Evolutionary conservation across 2,888 invertebrate species (phyloP).

Genomic region (Aelia acuminata): DNA sequence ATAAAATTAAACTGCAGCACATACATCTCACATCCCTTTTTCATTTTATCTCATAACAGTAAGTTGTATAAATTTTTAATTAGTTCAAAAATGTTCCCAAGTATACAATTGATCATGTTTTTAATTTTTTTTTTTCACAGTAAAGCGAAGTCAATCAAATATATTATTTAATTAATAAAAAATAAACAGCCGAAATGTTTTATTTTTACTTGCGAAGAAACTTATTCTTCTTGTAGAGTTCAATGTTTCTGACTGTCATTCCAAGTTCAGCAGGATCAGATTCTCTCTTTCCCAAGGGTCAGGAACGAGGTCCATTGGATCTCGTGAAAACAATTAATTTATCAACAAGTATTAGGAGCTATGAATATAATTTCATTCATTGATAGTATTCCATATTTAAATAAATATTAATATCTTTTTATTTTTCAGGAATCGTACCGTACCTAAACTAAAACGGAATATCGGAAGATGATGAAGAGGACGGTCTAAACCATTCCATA

Average conservation of each 20-base stretch:
- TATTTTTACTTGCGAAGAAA: not conserved
- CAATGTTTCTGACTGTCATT: not conserved
- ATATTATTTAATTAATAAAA: no score
- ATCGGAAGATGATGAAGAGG: not conserved
- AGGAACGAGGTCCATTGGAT: not conserved
- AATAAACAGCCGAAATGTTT: not conserved
- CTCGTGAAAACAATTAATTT: not conserved
- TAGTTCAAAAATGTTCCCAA: no score
- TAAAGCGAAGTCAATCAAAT: no score
- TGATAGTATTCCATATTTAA: no score
- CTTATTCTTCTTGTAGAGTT: not conserved
- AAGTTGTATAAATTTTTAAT: no score
- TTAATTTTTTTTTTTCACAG: no score
- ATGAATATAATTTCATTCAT: no score
- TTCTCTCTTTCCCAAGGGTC: slow-evolving; percentile 1
- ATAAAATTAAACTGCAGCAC: no score
- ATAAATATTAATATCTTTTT: not conserved
- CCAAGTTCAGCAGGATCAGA: slow-evolving; percentile 11
- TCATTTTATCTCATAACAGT: no score
- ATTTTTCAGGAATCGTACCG: not conserved
- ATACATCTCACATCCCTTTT: no score
- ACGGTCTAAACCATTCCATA: not conserved
- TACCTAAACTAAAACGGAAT: not conserved
- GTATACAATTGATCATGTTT: no score
- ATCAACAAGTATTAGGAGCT: no score